phyloP scores from a whole-genome alignment of 1,140 invertebrate genomes.

The Melitaea cinxia region DNA sequence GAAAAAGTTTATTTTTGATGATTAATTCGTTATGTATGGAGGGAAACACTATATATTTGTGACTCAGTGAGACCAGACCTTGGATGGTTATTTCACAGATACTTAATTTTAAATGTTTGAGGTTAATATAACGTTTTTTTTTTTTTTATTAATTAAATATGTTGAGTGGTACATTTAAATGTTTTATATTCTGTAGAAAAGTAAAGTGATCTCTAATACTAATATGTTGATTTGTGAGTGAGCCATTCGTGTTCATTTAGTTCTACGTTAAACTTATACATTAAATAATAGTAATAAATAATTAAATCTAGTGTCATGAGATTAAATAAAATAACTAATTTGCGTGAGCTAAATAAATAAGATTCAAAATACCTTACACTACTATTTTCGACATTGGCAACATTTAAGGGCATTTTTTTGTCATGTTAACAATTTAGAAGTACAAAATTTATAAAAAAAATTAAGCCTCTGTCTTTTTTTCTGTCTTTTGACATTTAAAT shows the following conservation, averaged over 20 bases:
- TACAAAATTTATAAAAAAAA: conserved; percentile 1
- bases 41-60: too few species aligned
- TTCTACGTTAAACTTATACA: background rate
- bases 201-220: too few species aligned
- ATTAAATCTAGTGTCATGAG: conserved; percentile 5
- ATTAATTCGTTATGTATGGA: too few species aligned
- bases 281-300: background rate
- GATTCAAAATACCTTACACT: background rate
- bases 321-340: background rate
- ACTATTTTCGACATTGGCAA: background rate
- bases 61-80: too few species aligned
- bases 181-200: too few species aligned
- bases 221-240: too few species aligned
- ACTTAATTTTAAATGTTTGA: too few species aligned
- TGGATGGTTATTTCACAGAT: too few species aligned
- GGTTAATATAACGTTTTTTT: too few species aligned
- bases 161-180: too few species aligned
- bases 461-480: conserved; percentile 1
- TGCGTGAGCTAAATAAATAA: background rate
- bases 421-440: background rate
- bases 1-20: too few species aligned
- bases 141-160: too few species aligned
- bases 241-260: background rate
- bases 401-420: background rate
- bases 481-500: conserved; percentile 1